Base-by-base conservation (phyloP, 1,140 invertebrate species). In the Ips nitidus region DNA sequence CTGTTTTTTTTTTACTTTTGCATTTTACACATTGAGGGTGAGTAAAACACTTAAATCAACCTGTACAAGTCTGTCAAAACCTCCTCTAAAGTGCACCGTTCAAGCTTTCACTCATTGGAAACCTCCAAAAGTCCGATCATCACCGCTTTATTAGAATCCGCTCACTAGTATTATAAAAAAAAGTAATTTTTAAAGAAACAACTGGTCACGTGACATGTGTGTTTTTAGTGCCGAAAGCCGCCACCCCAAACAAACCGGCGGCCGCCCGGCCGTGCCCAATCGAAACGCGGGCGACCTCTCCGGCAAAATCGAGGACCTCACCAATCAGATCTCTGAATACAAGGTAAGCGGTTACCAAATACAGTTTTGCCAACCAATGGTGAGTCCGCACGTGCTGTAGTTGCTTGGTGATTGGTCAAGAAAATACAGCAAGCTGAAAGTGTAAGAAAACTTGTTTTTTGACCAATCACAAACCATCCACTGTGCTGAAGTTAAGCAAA, bases 251-350 rank as follows among this genome's bases (percentile, higher is more conserved):
- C 66, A 78, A 75, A 42, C 77, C 73, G 70, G 73, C 75, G 41
- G 77, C 74, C 70, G 73, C 76, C 39, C 72, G 71, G 62, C 74
- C 7, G 68, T 56, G 41, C 73, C 69, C 4, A 74, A 76, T 52
- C 75, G 73, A 57, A 75, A 72, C 58, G 74, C 72, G n/a, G 84
- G 83, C 7, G 86, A 87, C 77, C 41, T 67, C n/a, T 77, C 79
- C 62, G 83, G 83, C 56, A 86, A 87, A 83, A 75, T 89, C 42
- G 88, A 89, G 65, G 88, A 90, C 78, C 83, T 90, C 22, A 86
- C 76, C 76, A 81, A 83, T 70, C 88, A 90, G 83, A 85, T 89
- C 79, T 62, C 77, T 5, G 79, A 80, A 64, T 75, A 77, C 57
- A 79, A 80, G 73, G 76, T 79, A 69, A 65, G 41, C 2, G 53